Conservation (phyloP, 2,888 invertebrate genomes). For the Ganaspis brasiliensis region DNA sequence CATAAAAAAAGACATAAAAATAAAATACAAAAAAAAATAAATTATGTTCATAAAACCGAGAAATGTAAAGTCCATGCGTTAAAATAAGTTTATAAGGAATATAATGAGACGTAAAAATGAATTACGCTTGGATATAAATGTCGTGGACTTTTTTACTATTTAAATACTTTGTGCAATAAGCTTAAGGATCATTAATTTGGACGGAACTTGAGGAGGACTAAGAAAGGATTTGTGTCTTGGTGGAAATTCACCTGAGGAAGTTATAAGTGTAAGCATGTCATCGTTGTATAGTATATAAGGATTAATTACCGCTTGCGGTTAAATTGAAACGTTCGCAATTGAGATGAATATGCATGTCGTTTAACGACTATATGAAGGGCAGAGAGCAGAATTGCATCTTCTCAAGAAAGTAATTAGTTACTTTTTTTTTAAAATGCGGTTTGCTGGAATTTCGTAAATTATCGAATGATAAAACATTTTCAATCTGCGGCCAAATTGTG, state of each 20-base stretch:
- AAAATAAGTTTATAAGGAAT: neutral
- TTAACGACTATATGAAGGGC: slow-evolving; percentile 10
- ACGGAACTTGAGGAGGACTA: neutral
- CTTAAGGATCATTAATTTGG: slow-evolving; percentile 21
- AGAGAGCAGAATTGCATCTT: neutral
- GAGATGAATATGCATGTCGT: slow-evolving; percentile 31
- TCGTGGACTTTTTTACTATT: neutral
- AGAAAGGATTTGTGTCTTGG: slow-evolving; percentile 6
- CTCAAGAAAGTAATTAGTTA: slow-evolving; percentile 24
- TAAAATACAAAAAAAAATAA: too few relatives aligned
- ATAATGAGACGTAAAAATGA: neutral
- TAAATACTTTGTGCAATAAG: neutral
- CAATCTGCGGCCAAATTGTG: neutral
- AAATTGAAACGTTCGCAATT: slow-evolving; percentile 34
- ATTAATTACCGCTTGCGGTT: slow-evolving; percentile 40
- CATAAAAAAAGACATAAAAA: neutral
- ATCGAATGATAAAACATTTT: slow-evolving; percentile 1
- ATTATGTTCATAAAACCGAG: too few relatives aligned
- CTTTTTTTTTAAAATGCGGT: neutral
- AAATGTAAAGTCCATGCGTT: too few relatives aligned
- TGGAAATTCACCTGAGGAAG: slow-evolving; percentile 10
- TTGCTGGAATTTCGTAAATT: neutral
- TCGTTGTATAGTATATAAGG: slow-evolving; percentile 30
- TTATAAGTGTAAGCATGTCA: slow-evolving; percentile 23
- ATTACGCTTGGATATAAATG: neutral